Evolutionary conservation across 2,113 vertebrate species (phyloP).

Genomic region (Cricetomys ansorgei): DNA sequence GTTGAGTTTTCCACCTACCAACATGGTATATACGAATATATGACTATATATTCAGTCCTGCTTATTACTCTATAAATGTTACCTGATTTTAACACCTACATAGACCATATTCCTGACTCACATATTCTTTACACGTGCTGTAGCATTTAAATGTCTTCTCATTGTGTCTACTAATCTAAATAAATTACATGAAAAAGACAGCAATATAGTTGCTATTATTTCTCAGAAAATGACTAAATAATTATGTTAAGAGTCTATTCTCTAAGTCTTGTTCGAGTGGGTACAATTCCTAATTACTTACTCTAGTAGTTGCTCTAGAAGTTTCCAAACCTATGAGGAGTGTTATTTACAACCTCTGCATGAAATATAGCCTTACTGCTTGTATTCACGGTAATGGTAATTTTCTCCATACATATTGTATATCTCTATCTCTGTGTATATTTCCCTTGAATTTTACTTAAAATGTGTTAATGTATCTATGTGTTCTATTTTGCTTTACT

Average conservation of each 20-base stretch:
- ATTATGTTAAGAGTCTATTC: not conserved
- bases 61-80: not conserved
- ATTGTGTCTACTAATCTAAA: not conserved
- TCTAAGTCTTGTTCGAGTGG: not conserved
- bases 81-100: not conserved
- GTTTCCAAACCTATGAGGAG: not conserved
- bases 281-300: not conserved
- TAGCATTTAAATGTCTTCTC: not conserved
- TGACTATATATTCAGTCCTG: not conserved
- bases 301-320: not conserved
- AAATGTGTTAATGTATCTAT: not conserved
- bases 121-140: not conserved
- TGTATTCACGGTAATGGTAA: not conserved
- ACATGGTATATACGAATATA: too few relatives aligned
- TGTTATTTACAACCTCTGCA: not conserved
- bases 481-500: not conserved
- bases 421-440: not conserved
- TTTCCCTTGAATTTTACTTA: not conserved
- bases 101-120: not conserved
- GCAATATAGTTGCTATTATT: not conserved
- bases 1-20: not conserved
- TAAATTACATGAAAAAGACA: not conserved
- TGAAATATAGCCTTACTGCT: not conserved
- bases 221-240: not conserved
- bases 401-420: not conserved